These are phyloP conservation scores for Propsilocerus akamusi DNA, from an alignment of 1,140 invertebrate genomes.

Conservation along the genomic window DNA sequence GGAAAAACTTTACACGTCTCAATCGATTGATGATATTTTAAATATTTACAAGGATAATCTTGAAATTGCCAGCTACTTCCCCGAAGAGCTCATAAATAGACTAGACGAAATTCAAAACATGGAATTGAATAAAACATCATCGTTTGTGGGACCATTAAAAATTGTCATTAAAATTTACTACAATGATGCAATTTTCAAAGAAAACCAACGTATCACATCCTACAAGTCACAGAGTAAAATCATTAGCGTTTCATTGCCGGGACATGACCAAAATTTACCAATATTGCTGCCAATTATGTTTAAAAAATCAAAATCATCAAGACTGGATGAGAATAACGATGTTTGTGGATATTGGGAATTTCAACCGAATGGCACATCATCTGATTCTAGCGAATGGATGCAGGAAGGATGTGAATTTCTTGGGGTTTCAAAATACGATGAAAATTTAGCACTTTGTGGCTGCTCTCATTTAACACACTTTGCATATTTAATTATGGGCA, in stretches of 20 bases:
- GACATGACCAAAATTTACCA: conserved; percentile 27
- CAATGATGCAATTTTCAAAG: conserved; percentile 33
- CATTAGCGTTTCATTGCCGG: conserved; percentile 32
- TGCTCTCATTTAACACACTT: conserved; percentile 39
- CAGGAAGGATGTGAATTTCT: conserved; percentile 21
- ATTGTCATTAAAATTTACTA: conserved; percentile 31
- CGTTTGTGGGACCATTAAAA: conserved; percentile 9
- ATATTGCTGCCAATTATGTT: conserved; percentile 28
- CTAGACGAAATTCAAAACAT: conserved; percentile 15
- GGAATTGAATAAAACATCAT: neutral
- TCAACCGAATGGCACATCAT: too few relatives aligned
- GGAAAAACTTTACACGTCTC: conserved; percentile 25
- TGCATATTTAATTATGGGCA: conserved; percentile 30
- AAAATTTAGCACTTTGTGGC: conserved; percentile 27
- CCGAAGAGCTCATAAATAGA: conserved; percentile 22
- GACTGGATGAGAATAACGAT: conserved; percentile 10
- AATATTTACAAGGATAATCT: conserved; percentile 26
- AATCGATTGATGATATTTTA: conserved; percentile 24
- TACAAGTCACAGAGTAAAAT: conserved; percentile 25
- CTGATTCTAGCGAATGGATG: conserved; percentile 25
- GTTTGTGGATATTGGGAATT: conserved; percentile 39
- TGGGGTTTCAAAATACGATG: conserved; percentile 7
- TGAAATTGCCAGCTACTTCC: conserved; percentile 31
- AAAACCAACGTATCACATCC: conserved; percentile 15
- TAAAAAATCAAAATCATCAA: conserved; percentile 11